These are phyloP conservation scores for Callimorpha dominula DNA, from an alignment of 2,888 invertebrate species.

Conservation along the genomic window DNA sequence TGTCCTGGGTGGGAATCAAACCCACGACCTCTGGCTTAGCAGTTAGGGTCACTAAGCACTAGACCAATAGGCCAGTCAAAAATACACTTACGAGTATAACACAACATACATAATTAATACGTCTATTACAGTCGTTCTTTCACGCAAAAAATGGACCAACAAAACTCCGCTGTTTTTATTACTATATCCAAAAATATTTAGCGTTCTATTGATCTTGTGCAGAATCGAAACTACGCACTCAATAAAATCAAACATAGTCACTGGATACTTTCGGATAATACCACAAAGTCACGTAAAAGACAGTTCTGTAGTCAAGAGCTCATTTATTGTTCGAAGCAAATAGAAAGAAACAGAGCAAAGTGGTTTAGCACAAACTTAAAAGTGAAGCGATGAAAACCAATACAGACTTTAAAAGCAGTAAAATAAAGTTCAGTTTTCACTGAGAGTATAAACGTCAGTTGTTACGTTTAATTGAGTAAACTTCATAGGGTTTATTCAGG, in stretches of 20 bases:
- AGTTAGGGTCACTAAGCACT: too few species aligned
- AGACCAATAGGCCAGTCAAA: too few species aligned
- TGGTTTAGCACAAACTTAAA: conserved; percentile 54
- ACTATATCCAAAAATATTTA: conserved; percentile 54
- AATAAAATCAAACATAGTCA: conserved; percentile 69
- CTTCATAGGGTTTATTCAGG: conserved; percentile 76
- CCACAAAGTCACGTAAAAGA: conserved; percentile 69
- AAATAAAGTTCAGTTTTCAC: conserved; percentile 52
- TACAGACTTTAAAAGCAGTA: conserved; percentile 31
- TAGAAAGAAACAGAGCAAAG: conserved; percentile 75
- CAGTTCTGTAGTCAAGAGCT: conserved; percentile 70
- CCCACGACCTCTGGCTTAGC: too few species aligned
- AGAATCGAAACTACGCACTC: conserved; percentile 62
- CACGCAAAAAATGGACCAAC: too few species aligned
- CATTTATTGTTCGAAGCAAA: conserved; percentile 81
- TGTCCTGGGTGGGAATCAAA: too few species aligned
- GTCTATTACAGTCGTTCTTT: too few species aligned
- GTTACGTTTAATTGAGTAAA: conserved; percentile 44
- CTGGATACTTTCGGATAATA: conserved; percentile 72
- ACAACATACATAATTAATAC: too few species aligned
- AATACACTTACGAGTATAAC: too few species aligned
- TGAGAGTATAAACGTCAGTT: conserved; percentile 33
- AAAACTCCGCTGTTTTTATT: conserved; percentile 47
- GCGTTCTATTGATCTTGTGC: conserved; percentile 58
- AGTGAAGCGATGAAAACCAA: conserved; percentile 33